Conservation (phyloP, 64 coral and sea anemone species). For the Pachyseris speciosa region DNA sequence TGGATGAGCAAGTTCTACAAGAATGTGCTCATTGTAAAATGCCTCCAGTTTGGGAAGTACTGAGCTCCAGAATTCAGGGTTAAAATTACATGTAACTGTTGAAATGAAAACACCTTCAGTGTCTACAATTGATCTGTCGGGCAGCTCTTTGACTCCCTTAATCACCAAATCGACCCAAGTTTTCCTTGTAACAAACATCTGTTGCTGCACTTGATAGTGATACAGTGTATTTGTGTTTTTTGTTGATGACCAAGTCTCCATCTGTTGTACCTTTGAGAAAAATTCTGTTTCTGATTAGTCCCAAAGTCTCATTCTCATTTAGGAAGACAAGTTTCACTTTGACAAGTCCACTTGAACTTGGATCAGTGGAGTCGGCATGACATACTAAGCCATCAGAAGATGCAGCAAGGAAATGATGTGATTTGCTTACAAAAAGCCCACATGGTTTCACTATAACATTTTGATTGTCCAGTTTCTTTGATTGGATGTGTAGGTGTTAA, state of each 20-base stretch:
- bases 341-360: conserved; percentile 10
- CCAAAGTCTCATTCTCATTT: conserved; percentile 11
- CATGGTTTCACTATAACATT: conserved; percentile 44
- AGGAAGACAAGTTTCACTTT: conserved; percentile 20
- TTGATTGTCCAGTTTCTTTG: conserved; percentile 34
- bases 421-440: conserved; percentile 49
- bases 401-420: conserved; percentile 37
- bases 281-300: background rate
- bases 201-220: no score
- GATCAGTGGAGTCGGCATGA: background rate
- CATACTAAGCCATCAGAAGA: conserved; percentile 31
- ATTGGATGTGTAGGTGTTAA: background rate
- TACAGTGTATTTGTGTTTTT: no score
- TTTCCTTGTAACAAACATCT: no score
- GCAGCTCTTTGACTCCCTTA: background rate
- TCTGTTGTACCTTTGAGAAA: no score
- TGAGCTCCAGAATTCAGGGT: conserved; percentile 52
- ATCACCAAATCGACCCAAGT: background rate
- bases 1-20: conserved; percentile 60
- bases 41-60: conserved; percentile 43
- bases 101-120: conserved; percentile 34
- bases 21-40: conserved; percentile 62
- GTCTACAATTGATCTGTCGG: conserved; percentile 21
- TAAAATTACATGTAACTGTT: conserved; percentile 53
- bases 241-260: no score